Conservation (phyloP, 2,888 invertebrate species). For the Pherbina coryleti region DNA sequence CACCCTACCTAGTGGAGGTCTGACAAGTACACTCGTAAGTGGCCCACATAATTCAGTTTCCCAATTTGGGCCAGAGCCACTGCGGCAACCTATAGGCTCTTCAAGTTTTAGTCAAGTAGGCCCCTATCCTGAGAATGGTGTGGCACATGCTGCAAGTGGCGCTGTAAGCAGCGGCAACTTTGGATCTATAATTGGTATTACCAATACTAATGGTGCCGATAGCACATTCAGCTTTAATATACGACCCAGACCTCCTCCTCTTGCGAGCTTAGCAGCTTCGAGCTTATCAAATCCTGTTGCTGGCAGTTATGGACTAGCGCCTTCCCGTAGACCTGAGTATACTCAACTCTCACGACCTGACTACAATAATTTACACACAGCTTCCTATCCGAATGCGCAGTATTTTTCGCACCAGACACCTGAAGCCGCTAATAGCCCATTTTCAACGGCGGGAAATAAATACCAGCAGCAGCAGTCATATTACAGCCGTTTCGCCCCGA, state of each 20-base stretch:
- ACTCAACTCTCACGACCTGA: constrained; percentile 39
- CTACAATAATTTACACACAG: constrained; percentile 44
- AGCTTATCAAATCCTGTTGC: constrained; percentile 43
- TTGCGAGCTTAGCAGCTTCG: constrained; percentile 11
- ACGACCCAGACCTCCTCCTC: constrained; percentile 59
- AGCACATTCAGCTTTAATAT: constrained; percentile 67
- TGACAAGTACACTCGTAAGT: constrained; percentile 41
- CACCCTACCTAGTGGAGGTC: background rate
- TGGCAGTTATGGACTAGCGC: constrained; percentile 49
- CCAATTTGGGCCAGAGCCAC: background rate
- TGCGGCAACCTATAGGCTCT: constrained; percentile 29
- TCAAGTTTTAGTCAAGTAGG: constrained; percentile 52
- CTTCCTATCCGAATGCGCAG: constrained; percentile 48
- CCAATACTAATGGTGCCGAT: constrained; percentile 62
- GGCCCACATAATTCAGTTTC: constrained; percentile 52
- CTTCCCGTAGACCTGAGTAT: constrained; percentile 52
- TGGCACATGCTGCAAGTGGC: constrained; percentile 59
- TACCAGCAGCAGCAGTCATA: constrained; percentile 49
- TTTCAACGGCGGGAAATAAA: constrained; percentile 50
- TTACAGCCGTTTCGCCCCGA: constrained; percentile 44
- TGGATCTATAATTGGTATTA: constrained; percentile 61
- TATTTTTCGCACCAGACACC: constrained; percentile 55
- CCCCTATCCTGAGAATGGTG: constrained; percentile 47
- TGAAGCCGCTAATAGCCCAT: constrained; percentile 56
- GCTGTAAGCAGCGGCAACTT: constrained; percentile 60